phyloP scores from a whole-genome alignment of 2,113 vertebrate genomes.

The Cichladusa arquata region DNA sequence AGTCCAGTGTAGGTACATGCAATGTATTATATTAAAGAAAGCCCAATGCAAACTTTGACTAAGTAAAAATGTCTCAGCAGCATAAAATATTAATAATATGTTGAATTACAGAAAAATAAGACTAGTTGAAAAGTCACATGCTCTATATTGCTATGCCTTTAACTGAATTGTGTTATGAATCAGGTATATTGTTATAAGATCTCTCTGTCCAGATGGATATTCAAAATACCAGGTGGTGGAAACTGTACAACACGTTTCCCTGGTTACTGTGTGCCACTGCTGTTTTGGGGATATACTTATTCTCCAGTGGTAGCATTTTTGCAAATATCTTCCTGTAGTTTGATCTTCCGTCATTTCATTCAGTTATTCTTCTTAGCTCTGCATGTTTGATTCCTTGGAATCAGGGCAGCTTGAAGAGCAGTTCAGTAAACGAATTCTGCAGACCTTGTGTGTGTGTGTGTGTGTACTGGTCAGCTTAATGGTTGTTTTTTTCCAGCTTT shows the following conservation, averaged over 20 bases:
- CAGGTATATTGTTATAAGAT: not conserved
- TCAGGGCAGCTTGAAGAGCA: not conserved
- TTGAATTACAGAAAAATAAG: not conserved
- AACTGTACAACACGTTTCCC: accelerated
- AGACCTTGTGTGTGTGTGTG: not conserved
- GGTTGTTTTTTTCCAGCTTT: not conserved
- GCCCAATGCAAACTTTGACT: not conserved
- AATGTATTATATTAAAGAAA: not conserved
- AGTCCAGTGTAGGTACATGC: not conserved
- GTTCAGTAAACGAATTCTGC: not conserved
- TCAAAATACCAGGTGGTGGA: not conserved
- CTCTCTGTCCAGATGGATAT: not conserved
- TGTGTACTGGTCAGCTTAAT: not conserved
- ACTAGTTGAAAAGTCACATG: not conserved
- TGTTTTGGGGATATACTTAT: not conserved
- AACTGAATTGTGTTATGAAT: not conserved
- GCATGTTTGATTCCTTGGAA: not conserved
- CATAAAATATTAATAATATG: not conserved
- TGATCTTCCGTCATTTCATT: not conserved
- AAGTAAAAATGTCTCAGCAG: not conserved
- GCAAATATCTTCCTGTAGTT: not conserved
- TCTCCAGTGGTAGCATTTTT: not conserved
- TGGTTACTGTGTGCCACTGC: not conserved
- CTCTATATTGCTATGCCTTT: not conserved
- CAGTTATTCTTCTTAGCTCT: not conserved